Evolutionary conservation across 64 coral and sea anemone species (phyloP), one percentile per base, ranked within the genome.

Genomic region (Porites australiensis): DNA sequence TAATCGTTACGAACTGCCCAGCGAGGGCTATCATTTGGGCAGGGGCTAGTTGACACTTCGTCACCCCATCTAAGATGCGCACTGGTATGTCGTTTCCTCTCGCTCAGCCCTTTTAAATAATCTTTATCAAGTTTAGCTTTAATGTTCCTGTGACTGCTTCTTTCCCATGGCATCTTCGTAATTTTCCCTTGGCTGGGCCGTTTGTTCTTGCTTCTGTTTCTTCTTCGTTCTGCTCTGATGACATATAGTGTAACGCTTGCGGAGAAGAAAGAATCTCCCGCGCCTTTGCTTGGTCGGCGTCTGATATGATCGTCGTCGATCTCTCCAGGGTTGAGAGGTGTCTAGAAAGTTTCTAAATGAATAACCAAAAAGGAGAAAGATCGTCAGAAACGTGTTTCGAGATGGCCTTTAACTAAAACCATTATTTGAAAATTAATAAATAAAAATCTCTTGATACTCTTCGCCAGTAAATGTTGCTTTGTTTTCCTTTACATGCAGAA

Each of bases 281-380:
- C 53, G 74, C 48, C 14, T 77, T 77, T 77, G 13, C 47, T 52
- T 53, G 50, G 74, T 77, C 74, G 1, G 44, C 53, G 9, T 77
- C 49, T 19, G 74, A 77, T 16, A 77, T 18, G 14, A 19, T 13
- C 63, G 3, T 65, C 13, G 46, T 52, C 10, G 52, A 50, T 53
- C 58, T 79, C 51, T 79, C 50, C 50, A 79, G 50, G 18, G 48
- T 79, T 23, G 77, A 79, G 23, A 79, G 77, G 77, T 20, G 77
- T 79, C 77, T 79, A 15, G 48, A 20, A 54, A 79, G 77, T 79
- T 58, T 79, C 77, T 60, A 58, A 79, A 79, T 19, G 77, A 20
- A 0, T n/a, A n/a, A n/a, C n/a, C n/a, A 79, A 54, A 79, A 79
- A 59, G 11, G n/a, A 37, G 21, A 10, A 79, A 79, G 11, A 59